A percentile compares a stretch with the other conserved stretches of the same genome.
Evolutionary conservation across 2,113 vertebrate genomes (phyloP).

Genomic region (Eretmochelys imbricata): DNA sequence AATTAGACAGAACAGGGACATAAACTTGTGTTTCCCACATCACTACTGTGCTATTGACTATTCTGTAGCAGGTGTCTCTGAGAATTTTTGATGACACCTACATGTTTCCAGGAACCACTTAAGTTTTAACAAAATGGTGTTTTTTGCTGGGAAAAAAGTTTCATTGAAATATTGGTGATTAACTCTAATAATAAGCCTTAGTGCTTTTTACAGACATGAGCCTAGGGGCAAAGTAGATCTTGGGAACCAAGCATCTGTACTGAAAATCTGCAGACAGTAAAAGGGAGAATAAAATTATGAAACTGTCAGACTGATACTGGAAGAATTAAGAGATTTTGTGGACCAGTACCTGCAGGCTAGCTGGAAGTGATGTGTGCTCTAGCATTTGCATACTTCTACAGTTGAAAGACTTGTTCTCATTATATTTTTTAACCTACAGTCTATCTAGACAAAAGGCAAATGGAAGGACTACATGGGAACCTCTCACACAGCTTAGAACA

Average conservation of each 20-base stretch:
- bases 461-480: not conserved
- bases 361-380: not conserved
- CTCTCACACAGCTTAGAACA: not conserved
- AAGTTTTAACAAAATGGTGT: not conserved
- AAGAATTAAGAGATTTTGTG: not conserved
- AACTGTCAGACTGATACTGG: not conserved
- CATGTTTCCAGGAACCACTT: accelerated
- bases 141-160: not conserved
- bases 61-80: not conserved
- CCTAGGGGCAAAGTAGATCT: not conserved
- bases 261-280: not conserved
- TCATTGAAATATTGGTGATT: not conserved
- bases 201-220: not conserved
- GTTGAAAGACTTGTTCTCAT: not conserved
- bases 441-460: not conserved
- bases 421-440: not conserved
- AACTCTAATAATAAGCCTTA: not conserved
- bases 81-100: not conserved
- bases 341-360: not conserved
- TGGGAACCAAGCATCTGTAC: not conserved
- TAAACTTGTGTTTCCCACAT: no score
- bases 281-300: not conserved
- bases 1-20: no score
- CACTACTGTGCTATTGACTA: no score
- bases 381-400: not conserved